Conservation (phyloP, 2,888 invertebrate genomes). For the Lasioglossum lativentre region DNA sequence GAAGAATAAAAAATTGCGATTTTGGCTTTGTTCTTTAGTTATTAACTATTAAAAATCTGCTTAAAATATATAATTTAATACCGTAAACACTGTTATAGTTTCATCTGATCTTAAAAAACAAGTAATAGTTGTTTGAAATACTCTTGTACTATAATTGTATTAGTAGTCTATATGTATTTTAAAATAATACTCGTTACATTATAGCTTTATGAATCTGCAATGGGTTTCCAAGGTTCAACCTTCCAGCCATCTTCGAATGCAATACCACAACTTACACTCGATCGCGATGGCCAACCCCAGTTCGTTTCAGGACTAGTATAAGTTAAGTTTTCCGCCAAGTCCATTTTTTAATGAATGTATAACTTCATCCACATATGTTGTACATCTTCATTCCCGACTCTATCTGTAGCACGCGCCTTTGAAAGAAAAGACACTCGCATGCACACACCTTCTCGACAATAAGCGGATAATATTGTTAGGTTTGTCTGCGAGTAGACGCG, state of each 20-base stretch:
- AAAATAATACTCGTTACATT: conserved; percentile 59
- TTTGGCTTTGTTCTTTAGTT: too few relatives aligned
- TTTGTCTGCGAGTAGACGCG: conserved; percentile 70
- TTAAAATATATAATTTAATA: background rate
- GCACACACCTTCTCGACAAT: conserved; percentile 82
- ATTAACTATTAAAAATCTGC: too few relatives aligned
- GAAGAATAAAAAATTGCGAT: too few relatives aligned
- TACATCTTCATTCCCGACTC: conserved; percentile 73
- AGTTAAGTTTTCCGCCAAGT: conserved; percentile 66
- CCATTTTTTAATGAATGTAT: conserved; percentile 72
- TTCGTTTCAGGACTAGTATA: conserved; percentile 88
- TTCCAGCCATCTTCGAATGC: conserved; percentile 83
- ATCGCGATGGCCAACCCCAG: conserved; percentile 87
- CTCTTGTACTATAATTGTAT: background rate
- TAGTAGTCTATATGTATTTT: background rate
- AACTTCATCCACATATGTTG: conserved; percentile 74
- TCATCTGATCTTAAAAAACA: background rate
- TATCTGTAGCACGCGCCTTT: conserved; percentile 68
- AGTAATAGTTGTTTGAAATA: background rate
- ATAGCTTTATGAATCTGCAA: conserved; percentile 87
- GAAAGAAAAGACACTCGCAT: conserved; percentile 69
- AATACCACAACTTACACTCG: conserved; percentile 85
- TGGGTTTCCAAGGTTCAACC: conserved; percentile 87
- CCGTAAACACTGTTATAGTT: background rate
- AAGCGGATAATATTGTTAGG: conserved; percentile 76